Conservation (phyloP, 2,888 invertebrate species). For the Junonia oenone region DNA sequence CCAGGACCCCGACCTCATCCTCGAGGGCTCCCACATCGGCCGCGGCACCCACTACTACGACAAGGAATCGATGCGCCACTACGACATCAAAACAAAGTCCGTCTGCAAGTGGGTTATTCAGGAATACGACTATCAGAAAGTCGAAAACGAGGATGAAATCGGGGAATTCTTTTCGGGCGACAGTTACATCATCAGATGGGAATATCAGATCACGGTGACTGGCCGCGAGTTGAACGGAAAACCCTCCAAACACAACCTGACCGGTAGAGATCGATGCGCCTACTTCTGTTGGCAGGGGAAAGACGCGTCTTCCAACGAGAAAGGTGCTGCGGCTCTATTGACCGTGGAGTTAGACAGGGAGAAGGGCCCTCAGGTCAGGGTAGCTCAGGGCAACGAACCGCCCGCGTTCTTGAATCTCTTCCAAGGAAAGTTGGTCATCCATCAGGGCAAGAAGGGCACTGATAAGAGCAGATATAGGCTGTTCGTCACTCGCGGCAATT, state of each 20-base stretch:
- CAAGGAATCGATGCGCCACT: conserved; percentile 86
- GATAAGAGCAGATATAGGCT: conserved; percentile 79
- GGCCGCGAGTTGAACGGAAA: conserved; percentile 91
- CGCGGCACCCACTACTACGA: conserved; percentile 91
- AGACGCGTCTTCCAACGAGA: conserved; percentile 92
- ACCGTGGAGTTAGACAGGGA: conserved; percentile 94
- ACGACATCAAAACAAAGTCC: conserved; percentile 86
- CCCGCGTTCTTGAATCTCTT: conserved; percentile 94
- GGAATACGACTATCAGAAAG: conserved; percentile 88
- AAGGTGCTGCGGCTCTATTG: conserved; percentile 94
- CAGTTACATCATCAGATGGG: conserved; percentile 95
- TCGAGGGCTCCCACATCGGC: conserved; percentile 93
- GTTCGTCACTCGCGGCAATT: conserved; percentile 87
- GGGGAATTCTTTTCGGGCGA: conserved; percentile 93
- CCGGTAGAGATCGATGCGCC: conserved; percentile 92
- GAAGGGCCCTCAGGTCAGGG: conserved; percentile 91
- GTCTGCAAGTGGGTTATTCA: conserved; percentile 92
- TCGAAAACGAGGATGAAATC: conserved; percentile 79
- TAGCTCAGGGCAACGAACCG: conserved; percentile 91
- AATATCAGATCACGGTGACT: conserved; percentile 91
- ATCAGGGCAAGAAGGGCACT: conserved; percentile 85
- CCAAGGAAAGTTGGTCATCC: conserved; percentile 87
- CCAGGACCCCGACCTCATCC: conserved; percentile 87
- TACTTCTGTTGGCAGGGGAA: conserved; percentile 98
- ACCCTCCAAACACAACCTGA: conserved; percentile 88